A percentile compares a stretch with the other conserved stretches of the same genome.
Conservation (phyloP, 1,140 invertebrate genomes). For the Diorhabda elongata region DNA sequence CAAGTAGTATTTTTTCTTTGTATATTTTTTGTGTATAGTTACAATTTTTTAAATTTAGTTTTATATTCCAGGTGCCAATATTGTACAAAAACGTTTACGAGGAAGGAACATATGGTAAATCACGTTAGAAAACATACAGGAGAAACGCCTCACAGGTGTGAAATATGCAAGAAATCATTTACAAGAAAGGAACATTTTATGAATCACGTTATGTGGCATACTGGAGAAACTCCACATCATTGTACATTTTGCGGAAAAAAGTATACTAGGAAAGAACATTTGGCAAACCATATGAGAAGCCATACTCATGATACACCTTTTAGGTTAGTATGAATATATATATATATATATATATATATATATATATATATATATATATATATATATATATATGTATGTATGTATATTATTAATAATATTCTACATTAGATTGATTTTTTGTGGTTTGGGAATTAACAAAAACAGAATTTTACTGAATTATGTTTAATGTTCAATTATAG, state of each 20-base stretch:
- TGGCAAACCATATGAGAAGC: slow-evolving; percentile 71
- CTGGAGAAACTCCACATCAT: slow-evolving; percentile 69
- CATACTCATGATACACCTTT: slow-evolving; percentile 56
- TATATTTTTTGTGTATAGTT: no score
- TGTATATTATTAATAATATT: not conserved
- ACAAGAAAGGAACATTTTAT: slow-evolving; percentile 65
- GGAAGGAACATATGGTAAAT: slow-evolving; percentile 65
- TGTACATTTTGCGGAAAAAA: slow-evolving; percentile 73
- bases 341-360: slow-evolving; percentile 3
- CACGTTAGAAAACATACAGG: slow-evolving; percentile 68
- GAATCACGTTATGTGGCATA: slow-evolving; percentile 63
- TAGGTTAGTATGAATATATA: slow-evolving; percentile 21
- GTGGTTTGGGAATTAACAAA: no score
- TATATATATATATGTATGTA: no score
- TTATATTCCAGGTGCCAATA: slow-evolving; percentile 47
- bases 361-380: slow-evolving; percentile 3
- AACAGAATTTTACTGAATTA: no score
- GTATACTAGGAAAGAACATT: slow-evolving; percentile 72
- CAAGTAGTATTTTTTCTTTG: no score
- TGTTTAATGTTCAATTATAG: no score
- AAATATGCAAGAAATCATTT: slow-evolving; percentile 66
- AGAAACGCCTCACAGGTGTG: slow-evolving; percentile 70
- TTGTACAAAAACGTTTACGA: slow-evolving; percentile 67
- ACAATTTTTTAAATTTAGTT: not conserved
- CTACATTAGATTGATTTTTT: not conserved